Evolutionary conservation across 2,797 vertebrate species (phyloP).

Genomic region (Pseudotriccus pelzelni): DNA sequence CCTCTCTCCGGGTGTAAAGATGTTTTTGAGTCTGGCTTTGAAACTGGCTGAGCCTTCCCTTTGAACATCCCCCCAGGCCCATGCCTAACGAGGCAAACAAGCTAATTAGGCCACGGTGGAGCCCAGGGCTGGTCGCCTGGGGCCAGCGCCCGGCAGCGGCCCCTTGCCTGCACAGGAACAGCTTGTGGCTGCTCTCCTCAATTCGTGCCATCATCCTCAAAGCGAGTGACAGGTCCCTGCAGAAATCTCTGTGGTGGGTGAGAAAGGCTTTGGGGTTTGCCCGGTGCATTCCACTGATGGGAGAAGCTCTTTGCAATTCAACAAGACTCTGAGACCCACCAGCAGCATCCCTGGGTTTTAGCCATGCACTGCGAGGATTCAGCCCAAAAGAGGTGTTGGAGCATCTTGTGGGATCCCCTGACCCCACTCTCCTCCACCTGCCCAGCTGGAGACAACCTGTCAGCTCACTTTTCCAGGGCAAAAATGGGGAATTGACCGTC

Average conservation of each 20-base stretch:
- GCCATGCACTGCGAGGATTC: accelerated
- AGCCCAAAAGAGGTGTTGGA: neutral
- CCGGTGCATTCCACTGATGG: accelerated
- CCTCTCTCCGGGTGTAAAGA: neutral
- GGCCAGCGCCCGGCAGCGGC: neutral
- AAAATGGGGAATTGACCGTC: neutral
- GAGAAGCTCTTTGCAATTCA: neutral
- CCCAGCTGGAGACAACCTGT: neutral
- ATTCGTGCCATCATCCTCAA: neutral
- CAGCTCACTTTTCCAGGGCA: neutral
- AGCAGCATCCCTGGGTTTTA: neutral
- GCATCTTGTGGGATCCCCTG: neutral
- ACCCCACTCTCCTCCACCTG: neutral
- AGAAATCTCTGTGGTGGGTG: accelerated
- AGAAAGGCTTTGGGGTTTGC: neutral
- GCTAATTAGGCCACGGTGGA: slow-evolving; percentile 61
- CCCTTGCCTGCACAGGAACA: neutral
- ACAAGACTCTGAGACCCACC: neutral
- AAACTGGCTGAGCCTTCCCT: slow-evolving; percentile 30
- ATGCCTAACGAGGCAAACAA: slow-evolving; percentile 55
- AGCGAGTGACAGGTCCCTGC: neutral
- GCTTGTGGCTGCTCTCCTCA: slow-evolving; percentile 48
- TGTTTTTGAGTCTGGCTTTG: slow-evolving; percentile 31
- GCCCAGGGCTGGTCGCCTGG: slow-evolving; percentile 52
- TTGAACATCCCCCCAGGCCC: slow-evolving; percentile 45